Evolutionary conservation across 2,888 invertebrate species (phyloP), one percentile per base, ranked within the genome.

Genomic region (Lutraria lutraria): DNA sequence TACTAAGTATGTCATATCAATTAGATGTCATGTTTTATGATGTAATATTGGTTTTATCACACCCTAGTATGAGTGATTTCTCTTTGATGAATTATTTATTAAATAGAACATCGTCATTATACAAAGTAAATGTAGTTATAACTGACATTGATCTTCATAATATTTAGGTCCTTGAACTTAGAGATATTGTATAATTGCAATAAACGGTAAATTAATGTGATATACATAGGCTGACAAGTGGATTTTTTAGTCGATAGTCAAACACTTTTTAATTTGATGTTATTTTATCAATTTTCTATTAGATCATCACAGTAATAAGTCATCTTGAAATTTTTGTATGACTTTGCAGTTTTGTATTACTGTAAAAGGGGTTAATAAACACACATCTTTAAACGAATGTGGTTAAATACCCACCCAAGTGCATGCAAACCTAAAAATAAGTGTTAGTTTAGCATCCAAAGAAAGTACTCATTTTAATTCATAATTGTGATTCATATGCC

Each of bases 21-120:
- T 72, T 53, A 53, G 72, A n/a, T 84, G 84, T 72, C 53, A 84
- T 72, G 16, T 76, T 84, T 72, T 72, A 84, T 84, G 72, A 72
- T 52, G 52, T 84, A 84, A 84, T 72, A 43, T 0, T 34, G 43
- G 52, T 84, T 84, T 84, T 84, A 84, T 84, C 43, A 43, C 72
- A 76, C 53, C n/a, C 25, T n/a, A 72, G 52, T 72, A 25, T 84
- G 52, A 84, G 13, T 84, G 72, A 84, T 72, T 29, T 43, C 29
- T n/a, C 83, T 84, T 60, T 84, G 72, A 84, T 84, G 72, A 84
- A 84, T 84, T 72, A 84, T 84, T 72, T 43, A 84, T 84, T 72
- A n/a, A 84, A 31, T 72, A 76, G 53, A 63, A 53, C 84, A 72
- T 84, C 52, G 68, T 84, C 25, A 53, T 84, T 72, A 63, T 63